Evolutionary conservation across 2,888 invertebrate species (phyloP), one percentile per base, ranked within the genome.

Genomic region (Nomada flava): DNA sequence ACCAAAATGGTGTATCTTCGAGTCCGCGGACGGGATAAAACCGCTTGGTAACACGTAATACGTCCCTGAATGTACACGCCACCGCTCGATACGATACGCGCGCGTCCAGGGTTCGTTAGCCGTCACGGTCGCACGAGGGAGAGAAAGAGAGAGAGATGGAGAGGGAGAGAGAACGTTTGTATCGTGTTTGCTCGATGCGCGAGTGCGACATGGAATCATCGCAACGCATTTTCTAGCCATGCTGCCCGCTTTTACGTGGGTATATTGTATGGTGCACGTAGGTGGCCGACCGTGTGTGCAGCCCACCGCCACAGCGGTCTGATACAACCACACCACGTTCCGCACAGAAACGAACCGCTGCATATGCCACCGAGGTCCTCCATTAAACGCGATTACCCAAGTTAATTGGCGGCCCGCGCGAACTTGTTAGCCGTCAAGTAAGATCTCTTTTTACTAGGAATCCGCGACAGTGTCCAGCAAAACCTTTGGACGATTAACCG

Each of bases 91-190:
- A 90, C 83, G 83, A 87, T 84, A 86, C 82, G 79, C 87, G 78
- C 83, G 85, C 79, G 88, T 86, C 87, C 84, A 88, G 89, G 88
- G 91, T 91, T 91, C 91, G 91, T 91, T 91, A 91, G 89, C 91
- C 91, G 91, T 91, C 91, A 91, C 91, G 91, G 91, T 91, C 89
- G 89, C 88, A 84, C 89, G 82, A 79, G 82, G 77, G 84, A 77
- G 76, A 47, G 74, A 72, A 76, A 59, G 60, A 85, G 79, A 74
- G 72, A 69, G 36, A 73, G 67, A 65, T 64, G 72, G 55, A 63
- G 64, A 72, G 65, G 2, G 26, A 26, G 26, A 74, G 81, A 77
- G 76, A 68, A 64, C 76, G 70, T 73, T 63, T 52, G 73, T 69
- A 79, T 82, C 76, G 76, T 70, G 60, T 69, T 65, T 71, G 78